Conservation (phyloP, 2,888 invertebrate genomes). For the Hydraecia micacea region DNA sequence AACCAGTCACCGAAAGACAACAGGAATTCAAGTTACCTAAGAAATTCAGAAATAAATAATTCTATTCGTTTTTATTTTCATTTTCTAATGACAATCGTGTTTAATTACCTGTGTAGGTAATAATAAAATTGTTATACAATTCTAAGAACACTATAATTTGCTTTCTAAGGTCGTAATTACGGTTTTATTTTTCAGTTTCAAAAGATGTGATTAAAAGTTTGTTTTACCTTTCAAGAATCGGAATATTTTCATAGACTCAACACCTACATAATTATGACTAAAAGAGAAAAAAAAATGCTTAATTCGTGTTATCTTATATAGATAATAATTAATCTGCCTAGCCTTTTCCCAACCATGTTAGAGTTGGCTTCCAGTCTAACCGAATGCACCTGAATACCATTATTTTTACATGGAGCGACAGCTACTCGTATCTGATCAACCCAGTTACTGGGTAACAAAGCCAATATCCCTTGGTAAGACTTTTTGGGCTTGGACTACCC, state of each 20-base stretch:
- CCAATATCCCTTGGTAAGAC: no score
- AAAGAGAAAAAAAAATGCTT: background rate
- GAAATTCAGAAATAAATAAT: background rate
- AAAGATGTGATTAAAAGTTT: background rate
- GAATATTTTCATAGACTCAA: background rate
- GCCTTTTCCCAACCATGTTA: no score
- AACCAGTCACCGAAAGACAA: background rate
- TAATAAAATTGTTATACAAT: constrained; percentile 6
- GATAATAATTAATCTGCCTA: no score
- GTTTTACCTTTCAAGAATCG: background rate
- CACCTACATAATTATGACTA: background rate
- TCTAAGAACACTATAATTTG: constrained; percentile 3
- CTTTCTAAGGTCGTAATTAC: background rate
- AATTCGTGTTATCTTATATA: background rate
- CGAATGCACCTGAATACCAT: no score
- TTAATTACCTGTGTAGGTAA: background rate
- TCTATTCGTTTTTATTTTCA: no score
- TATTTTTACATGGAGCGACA: no score
- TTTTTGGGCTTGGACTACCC: no score
- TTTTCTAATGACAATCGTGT: background rate
- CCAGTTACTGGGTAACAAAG: no score
- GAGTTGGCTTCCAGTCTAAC: no score
- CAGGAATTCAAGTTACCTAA: background rate
- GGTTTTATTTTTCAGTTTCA: constrained; percentile 41
- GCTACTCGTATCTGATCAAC: no score